Percentiles rank a stretch among this genome's conserved stretches.
Evolutionary conservation across 1,140 invertebrate species (phyloP).

Genomic region (Macrobrachium rosenbergii): DNA sequence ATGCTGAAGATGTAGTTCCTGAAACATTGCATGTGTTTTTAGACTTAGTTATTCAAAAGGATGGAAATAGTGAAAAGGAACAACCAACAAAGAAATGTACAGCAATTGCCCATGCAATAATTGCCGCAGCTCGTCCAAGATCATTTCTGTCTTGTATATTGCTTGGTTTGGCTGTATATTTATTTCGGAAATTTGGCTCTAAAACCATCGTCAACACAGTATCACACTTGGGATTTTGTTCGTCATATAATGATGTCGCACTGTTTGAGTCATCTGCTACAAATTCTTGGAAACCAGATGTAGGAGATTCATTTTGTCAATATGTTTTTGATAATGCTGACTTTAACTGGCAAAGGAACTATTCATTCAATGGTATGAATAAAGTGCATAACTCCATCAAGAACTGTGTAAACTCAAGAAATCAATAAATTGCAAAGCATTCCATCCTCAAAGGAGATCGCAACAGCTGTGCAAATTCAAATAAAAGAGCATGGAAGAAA

Average conservation of each 20-base stretch:
- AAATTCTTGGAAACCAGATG: conserved; percentile 21
- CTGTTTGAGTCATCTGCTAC: conserved; percentile 10
- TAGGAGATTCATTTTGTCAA: neutral
- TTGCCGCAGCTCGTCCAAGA: conserved; percentile 28
- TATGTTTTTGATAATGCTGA: conserved; percentile 10
- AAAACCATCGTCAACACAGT: neutral
- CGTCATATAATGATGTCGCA: too few relatives aligned
- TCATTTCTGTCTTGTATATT: conserved; percentile 30
- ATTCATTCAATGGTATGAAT: conserved; percentile 15
- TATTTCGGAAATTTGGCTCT: conserved; percentile 41
- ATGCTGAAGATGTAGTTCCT: conserved; percentile 33
- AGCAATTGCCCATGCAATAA: conserved; percentile 34
- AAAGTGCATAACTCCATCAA: conserved; percentile 9
- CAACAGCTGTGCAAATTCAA: too few relatives aligned
- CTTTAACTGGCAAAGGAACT: conserved; percentile 5
- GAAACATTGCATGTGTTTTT: conserved; percentile 19
- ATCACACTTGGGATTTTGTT: too few relatives aligned
- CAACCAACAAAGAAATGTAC: conserved; percentile 19
- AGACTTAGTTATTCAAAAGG: conserved; percentile 23
- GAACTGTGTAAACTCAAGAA: neutral
- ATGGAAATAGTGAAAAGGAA: conserved; percentile 31
- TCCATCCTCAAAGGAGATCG: too few relatives aligned
- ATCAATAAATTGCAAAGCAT: neutral
- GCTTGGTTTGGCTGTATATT: conserved; percentile 16
- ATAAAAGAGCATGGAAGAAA: too few relatives aligned